Evolutionary conservation across 37 sponge, comb jelly and placozoan species (phyloP).

Genomic region (Amphimedon queenslandica): DNA sequence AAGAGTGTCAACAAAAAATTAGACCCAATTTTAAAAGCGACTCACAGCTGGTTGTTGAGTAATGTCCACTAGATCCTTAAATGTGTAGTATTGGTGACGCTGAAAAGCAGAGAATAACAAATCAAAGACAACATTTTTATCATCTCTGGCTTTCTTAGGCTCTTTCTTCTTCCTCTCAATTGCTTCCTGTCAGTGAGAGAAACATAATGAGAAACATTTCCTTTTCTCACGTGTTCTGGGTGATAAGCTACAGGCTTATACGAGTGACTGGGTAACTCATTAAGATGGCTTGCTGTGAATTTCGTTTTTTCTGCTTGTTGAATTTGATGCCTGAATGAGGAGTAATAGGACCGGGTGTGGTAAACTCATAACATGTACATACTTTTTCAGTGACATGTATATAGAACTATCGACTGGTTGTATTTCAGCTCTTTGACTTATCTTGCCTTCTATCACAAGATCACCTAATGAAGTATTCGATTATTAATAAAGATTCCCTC

Average conservation of each 20-base stretch:
- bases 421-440: slow-evolving; percentile 77
- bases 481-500: background rate
- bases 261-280: slow-evolving; percentile 18
- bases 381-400: slow-evolving; percentile 88
- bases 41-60: slow-evolving; percentile 92
- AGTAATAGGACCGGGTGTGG: no score
- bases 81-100: slow-evolving; percentile 80
- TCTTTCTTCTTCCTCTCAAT: slow-evolving; percentile 59
- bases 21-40: background rate
- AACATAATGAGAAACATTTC: background rate
- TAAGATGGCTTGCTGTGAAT: slow-evolving; percentile 44
- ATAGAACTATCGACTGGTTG: slow-evolving; percentile 49
- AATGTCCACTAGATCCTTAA: slow-evolving; percentile 80
- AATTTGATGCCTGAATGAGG: slow-evolving; percentile 55
- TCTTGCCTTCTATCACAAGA: slow-evolving; percentile 72
- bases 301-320: slow-evolving; percentile 64
- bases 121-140: slow-evolving; percentile 76
- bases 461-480: slow-evolving; percentile 17
- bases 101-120: slow-evolving; percentile 87
- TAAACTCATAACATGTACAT: no score
- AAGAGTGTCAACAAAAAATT: background rate
- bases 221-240: slow-evolving; percentile 33
- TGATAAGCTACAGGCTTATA: slow-evolving; percentile 39
- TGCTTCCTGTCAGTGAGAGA: slow-evolving; percentile 14
- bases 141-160: slow-evolving; percentile 71